Evolutionary conservation across 2,888 invertebrate species (phyloP).

Genomic region (Tinea trinotella): DNA sequence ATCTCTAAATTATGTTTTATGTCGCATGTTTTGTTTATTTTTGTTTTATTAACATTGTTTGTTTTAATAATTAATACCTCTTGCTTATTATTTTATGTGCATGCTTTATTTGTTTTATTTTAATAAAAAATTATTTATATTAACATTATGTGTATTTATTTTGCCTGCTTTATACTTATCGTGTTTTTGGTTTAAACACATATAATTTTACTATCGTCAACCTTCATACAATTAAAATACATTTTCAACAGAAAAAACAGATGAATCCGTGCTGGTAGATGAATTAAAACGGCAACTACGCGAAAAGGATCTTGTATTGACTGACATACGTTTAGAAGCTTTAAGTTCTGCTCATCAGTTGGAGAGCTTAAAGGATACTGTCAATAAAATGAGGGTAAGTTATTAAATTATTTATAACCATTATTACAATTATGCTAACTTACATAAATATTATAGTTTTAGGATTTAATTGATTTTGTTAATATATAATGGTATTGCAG

Average conservation of each 20-base stretch:
- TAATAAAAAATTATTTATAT: not conserved
- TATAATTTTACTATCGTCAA: too few species aligned
- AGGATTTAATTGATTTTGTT: too few species aligned
- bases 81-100: not conserved
- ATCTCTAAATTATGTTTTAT: not conserved
- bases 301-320: conserved; percentile 96
- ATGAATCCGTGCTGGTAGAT: conserved; percentile 72
- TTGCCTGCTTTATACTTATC: not conserved
- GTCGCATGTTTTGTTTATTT: conserved; percentile 1
- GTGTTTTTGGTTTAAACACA: not conserved
- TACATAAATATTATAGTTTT: too few species aligned
- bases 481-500: too few species aligned
- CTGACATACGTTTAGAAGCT: conserved; percentile 96
- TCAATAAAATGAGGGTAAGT: conserved; percentile 95
- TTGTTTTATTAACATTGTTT: not conserved
- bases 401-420: not conserved
- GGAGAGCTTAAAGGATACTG: conserved; percentile 95
- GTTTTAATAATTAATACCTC: too few species aligned
- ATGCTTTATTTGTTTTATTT: not conserved
- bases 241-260: conserved; percentile 54
- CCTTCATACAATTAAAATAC: not conserved
- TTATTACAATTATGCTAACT: too few species aligned
- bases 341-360: conserved; percentile 97
- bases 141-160: not conserved
- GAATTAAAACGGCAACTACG: conserved; percentile 93